Conservation (phyloP, 1,140 invertebrate species). For the Sinonovacula constricta region DNA sequence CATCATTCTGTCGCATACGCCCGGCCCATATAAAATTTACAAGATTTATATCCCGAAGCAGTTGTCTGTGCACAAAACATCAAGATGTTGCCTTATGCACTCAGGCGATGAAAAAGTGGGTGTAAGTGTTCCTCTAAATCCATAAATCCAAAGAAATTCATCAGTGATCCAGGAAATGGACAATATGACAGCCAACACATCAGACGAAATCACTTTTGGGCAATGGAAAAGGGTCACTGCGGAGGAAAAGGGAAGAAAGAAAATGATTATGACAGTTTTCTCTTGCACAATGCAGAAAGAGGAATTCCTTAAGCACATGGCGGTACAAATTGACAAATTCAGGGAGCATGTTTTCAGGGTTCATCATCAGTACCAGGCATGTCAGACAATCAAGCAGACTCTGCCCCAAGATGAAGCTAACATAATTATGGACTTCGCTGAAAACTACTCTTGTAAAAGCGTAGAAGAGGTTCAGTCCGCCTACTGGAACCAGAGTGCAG, state of each 20-base stretch:
- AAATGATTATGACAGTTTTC: slow-evolving; percentile 7
- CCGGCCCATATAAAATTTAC: slow-evolving; percentile 41
- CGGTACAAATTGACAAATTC: slow-evolving; percentile 29
- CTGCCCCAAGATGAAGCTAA: slow-evolving; percentile 41
- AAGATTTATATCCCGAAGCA: slow-evolving; percentile 39
- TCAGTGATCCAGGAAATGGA: too few species aligned
- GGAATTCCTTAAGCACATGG: neutral
- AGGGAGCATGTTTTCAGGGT: slow-evolving; percentile 24
- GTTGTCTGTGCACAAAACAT: slow-evolving; percentile 57
- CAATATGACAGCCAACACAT: too few species aligned
- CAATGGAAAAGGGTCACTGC: slow-evolving; percentile 39
- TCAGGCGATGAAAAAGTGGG: too few species aligned
- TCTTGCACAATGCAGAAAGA: neutral
- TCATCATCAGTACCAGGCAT: slow-evolving; percentile 38
- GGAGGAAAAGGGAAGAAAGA: slow-evolving; percentile 27
- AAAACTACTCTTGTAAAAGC: slow-evolving; percentile 53
- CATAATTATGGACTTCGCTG: slow-evolving; percentile 60
- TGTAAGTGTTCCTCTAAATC: too few species aligned
- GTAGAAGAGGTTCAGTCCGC: slow-evolving; percentile 57
- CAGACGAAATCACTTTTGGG: neutral
- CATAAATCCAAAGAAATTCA: too few species aligned
- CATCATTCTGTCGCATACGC: slow-evolving; percentile 49
- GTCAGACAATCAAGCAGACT: slow-evolving; percentile 42
- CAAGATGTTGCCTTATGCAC: slow-evolving; percentile 54
- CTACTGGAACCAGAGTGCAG: too few species aligned